These are phyloP conservation scores for Gonocerus acuteangulatus DNA, from an alignment of 2,888 invertebrate species.

Conservation along the genomic window DNA sequence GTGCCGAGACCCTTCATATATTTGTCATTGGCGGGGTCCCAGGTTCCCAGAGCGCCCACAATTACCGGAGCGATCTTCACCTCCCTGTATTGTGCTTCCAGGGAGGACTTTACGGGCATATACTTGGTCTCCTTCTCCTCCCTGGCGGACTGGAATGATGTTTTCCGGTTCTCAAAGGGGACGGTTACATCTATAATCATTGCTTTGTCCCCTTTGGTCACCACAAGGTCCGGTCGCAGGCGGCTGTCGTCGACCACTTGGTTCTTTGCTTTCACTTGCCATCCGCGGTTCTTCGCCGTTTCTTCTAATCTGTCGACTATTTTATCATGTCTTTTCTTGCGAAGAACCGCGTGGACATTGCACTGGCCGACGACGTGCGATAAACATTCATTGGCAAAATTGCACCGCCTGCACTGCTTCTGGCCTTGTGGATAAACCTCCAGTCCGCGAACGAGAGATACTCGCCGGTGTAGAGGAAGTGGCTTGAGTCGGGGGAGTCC, in stretches of 20 bases:
- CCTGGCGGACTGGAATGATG: neutral
- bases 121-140: neutral
- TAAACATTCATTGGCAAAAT: neutral
- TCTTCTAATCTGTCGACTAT: conserved; percentile 1
- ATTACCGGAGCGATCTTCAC: neutral
- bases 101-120: neutral
- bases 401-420: neutral
- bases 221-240: no score
- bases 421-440: conserved; percentile 38
- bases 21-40: conserved; percentile 1
- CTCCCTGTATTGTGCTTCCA: no score
- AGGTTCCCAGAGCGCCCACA: neutral
- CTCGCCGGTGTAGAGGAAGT: conserved; percentile 31
- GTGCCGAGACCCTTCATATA: neutral
- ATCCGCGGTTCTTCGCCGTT: neutral
- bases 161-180: neutral
- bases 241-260: no score
- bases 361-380: conserved; percentile 26
- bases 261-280: neutral
- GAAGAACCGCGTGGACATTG: conserved; percentile 2
- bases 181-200: no score
- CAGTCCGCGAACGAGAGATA: conserved; percentile 38
- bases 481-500: conserved; percentile 22
- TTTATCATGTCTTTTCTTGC: conserved; percentile 7
- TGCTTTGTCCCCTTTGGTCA: no score